Percentiles rank a stretch among this genome's conserved stretches.
Conservation (phyloP, 2,113 vertebrate genomes). For the Paedocypris sp. region DNA sequence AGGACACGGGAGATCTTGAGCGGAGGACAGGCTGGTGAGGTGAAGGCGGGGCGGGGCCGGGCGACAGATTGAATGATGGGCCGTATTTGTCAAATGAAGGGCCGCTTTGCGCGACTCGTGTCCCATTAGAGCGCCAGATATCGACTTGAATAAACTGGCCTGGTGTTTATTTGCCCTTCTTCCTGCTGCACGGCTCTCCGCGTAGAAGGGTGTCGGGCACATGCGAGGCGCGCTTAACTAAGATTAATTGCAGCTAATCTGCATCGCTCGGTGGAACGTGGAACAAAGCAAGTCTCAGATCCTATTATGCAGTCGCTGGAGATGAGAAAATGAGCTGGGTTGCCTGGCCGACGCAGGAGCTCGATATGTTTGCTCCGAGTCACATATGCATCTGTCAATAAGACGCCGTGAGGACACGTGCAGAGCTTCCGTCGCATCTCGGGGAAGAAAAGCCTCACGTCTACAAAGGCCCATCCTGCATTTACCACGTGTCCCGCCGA, state of each 20-base stretch:
- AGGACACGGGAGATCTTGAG: not conserved
- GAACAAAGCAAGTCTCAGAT: conserved; percentile 24
- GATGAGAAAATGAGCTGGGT: conserved; percentile 7
- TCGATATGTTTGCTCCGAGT: conserved; percentile 16
- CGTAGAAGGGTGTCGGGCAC: conserved; percentile 31
- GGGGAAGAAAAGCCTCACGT: not conserved
- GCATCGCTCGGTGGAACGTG: conserved; percentile 14
- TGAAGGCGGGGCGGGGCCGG: conserved; percentile 12
- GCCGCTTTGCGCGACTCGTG: not conserved
- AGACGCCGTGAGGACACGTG: not conserved
- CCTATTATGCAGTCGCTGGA: conserved; percentile 14
- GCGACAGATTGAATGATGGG: conserved; percentile 3
- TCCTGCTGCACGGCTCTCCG: not conserved
- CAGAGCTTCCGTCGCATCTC: not conserved
- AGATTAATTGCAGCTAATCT: conserved; percentile 27
- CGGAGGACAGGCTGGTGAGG: not conserved
- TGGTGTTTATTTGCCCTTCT: conserved; percentile 11
- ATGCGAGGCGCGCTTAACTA: conserved; percentile 34
- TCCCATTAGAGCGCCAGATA: conserved; percentile 23
- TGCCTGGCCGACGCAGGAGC: not conserved
- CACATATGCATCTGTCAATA: conserved; percentile 22
- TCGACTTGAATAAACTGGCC: not conserved
- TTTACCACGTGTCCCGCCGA: conserved; percentile 19
- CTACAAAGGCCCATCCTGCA: conserved; percentile 22
- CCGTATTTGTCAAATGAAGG: conserved; percentile 7